Evolutionary conservation across 2,113 vertebrate species (phyloP), one percentile per base, ranked within the genome.

Genomic region (Hippoglossus stenolepis): DNA sequence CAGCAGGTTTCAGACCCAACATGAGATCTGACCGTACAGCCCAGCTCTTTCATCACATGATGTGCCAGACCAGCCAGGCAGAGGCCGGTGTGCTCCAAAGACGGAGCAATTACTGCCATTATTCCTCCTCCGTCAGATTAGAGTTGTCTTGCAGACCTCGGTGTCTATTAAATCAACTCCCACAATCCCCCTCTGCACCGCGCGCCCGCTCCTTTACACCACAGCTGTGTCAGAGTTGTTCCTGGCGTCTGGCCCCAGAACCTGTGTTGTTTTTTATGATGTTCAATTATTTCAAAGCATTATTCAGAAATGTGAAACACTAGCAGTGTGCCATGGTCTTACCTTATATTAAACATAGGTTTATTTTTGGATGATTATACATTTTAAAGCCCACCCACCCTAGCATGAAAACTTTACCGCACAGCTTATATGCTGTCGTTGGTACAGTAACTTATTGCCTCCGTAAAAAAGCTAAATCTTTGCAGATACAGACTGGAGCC

Each of bases 31-130:
- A 77, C 57, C 77, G 31, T 51, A 21, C 28, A 54, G 76, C 35
- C 59, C 61, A 23, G 23, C 69, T 75, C 58, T 53, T 63, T 40
- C 28, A 75, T 89, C 86, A 88, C 86, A 88, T 88, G 88, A 85
- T 71, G 70, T 73, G 7, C 67, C 54, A 75, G 75, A 67, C 24
- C 68, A 78, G 81, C 73, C 80, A 75, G 77, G 20, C 54, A 69
- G 75, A 84, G 79, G 72, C 63, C 35, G 7, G 45, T 65, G 57
- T 67, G 21, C 70, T 65, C 56, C 68, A 78, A 64, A 87, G 70
- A 79, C 24, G 10, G 67, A 76, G 86, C 83, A 85, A 90, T 92
- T 88, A 91, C 76, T 88, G 79, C 86, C 88, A 90, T 91, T 91
- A 90, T 82, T 78, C 80, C 74, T 83, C 67, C 2, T 53, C 68